phyloP scores from a whole-genome alignment of 1,140 invertebrate species.

The Drosophila ercepeae region DNA sequence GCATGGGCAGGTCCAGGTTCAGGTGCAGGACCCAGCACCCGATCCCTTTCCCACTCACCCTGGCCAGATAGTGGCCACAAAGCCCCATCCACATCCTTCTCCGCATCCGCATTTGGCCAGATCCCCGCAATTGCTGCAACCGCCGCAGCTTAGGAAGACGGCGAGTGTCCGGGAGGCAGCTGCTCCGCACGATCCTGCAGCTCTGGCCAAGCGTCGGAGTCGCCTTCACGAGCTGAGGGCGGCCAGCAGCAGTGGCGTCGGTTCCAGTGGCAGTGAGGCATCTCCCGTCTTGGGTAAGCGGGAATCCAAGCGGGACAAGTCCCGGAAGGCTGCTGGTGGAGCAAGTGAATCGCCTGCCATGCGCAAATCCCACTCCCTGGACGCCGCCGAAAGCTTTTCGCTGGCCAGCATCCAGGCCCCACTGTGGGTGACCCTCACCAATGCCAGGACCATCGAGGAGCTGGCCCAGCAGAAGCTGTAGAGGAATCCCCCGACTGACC shows the following conservation, averaged over 20 bases:
- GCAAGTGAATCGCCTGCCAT: constrained; percentile 25
- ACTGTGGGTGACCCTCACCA: constrained; percentile 88
- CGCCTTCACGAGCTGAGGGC: constrained; percentile 64
- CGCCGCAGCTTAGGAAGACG: constrained; percentile 61
- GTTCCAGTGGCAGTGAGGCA: constrained; percentile 27
- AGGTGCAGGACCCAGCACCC: neutral
- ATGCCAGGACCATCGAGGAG: constrained; percentile 85
- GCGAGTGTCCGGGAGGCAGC: constrained; percentile 53
- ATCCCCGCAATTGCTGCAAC: constrained; percentile 40
- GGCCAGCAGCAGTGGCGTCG: constrained; percentile 37
- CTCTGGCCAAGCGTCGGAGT: constrained; percentile 65
- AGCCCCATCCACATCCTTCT: neutral
- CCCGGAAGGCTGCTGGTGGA: neutral
- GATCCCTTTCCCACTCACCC: neutral
- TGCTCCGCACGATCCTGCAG: constrained; percentile 30
- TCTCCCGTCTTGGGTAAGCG: constrained; percentile 56
- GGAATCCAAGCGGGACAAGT: constrained; percentile 52
- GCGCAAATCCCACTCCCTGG: constrained; percentile 72
- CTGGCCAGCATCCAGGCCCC: constrained; percentile 84
- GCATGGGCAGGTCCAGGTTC: constrained; percentile 37
- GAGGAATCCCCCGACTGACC: neutral
- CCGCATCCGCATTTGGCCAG: neutral
- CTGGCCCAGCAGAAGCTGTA: constrained; percentile 72
- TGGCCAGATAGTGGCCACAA: neutral
- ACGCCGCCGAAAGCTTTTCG: constrained; percentile 66